Conservation (phyloP, 2,888 invertebrate genomes). For the Reticulitermes lucifugus region DNA sequence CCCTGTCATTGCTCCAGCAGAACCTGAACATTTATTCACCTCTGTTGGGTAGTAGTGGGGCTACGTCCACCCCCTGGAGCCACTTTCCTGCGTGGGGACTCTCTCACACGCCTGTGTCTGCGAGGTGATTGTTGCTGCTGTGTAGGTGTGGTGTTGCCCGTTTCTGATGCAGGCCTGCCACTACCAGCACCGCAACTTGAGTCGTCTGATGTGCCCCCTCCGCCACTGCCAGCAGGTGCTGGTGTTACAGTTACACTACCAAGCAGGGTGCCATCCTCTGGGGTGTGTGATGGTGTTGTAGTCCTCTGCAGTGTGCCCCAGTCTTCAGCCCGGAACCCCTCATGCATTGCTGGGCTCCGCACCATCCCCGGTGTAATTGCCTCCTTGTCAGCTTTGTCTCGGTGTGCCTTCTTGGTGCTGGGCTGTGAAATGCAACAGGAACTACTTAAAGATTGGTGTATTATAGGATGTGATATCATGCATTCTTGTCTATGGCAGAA, state of each 20-base stretch:
- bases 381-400: conserved; percentile 54
- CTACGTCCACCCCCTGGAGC: conserved; percentile 62
- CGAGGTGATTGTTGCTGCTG: conserved; percentile 56
- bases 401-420: conserved; percentile 44
- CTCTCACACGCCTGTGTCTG: conserved; percentile 72
- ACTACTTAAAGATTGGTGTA: no score
- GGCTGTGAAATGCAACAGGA: not conserved
- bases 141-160: conserved; percentile 29
- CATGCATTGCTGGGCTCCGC: conserved; percentile 61
- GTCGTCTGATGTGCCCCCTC: conserved; percentile 62
- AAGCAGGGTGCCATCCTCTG: conserved; percentile 53
- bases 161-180: not conserved
- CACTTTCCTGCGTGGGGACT: conserved; percentile 73
- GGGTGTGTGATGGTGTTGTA: conserved; percentile 57
- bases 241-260: not conserved
- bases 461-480: no score
- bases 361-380: conserved; percentile 58
- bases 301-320: conserved; percentile 57
- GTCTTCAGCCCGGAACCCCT: conserved; percentile 59
- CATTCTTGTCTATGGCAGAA: no score
- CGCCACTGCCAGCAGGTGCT: not conserved
- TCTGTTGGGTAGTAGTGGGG: conserved; percentile 48
- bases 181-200: conserved; percentile 59
- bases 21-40: conserved; percentile 29
- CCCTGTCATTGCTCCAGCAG: no score